Evolutionary conservation across 2,888 invertebrate species (phyloP).

Genomic region (Xestia rhomboidea): DNA sequence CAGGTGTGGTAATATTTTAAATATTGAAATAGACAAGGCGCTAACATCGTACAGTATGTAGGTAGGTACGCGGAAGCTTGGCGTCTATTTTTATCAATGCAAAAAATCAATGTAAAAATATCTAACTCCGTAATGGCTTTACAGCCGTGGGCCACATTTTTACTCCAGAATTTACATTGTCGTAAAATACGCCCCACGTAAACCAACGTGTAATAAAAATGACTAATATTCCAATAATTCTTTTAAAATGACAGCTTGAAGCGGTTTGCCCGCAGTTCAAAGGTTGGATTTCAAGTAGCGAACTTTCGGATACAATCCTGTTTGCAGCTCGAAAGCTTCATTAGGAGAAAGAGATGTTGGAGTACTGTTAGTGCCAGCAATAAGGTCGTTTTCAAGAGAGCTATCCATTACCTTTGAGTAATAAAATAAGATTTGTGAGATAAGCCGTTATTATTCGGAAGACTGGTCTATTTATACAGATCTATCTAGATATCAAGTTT

Average conservation of each 20-base stretch:
- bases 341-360: slow-evolving; percentile 13
- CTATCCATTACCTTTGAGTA: slow-evolving; percentile 5
- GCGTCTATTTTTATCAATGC: slow-evolving; percentile 23
- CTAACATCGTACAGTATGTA: neutral
- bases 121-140: slow-evolving; percentile 35
- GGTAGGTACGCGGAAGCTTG: slow-evolving; percentile 12
- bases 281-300: slow-evolving; percentile 48
- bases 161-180: slow-evolving; percentile 55
- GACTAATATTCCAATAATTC: slow-evolving; percentile 58
- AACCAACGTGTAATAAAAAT: slow-evolving; percentile 57
- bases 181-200: slow-evolving; percentile 54
- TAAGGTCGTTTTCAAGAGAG: slow-evolving; percentile 8
- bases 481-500: neutral
- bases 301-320: slow-evolving; percentile 45
- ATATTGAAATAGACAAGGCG: slow-evolving; percentile 17
- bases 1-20: neutral
- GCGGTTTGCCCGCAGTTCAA: slow-evolving; percentile 47
- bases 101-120: slow-evolving; percentile 45
- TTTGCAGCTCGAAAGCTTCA: slow-evolving; percentile 35
- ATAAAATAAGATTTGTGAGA: neutral
- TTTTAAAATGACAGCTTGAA: slow-evolving; percentile 55
- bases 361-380: neutral
- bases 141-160: slow-evolving; percentile 36
- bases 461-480: neutral
- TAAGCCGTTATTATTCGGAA: neutral